Conservation (phyloP, 2,113 vertebrate species). For the Agapornis roseicollis region DNA sequence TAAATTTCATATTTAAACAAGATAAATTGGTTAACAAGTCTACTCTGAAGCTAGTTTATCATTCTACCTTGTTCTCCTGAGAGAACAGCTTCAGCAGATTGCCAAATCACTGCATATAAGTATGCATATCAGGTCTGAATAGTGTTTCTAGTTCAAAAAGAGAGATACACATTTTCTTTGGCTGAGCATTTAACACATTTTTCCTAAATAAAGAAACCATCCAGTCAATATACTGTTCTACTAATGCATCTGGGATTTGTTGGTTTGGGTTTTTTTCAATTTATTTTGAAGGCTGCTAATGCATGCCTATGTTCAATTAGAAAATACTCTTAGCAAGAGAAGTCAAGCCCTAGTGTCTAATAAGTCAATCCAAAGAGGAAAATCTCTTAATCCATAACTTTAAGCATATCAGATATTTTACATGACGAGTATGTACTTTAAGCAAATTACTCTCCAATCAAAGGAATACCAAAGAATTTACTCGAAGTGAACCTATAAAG, state of each 20-base stretch:
- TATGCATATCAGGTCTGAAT: neutral
- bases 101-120: neutral
- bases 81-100: neutral
- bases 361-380: neutral
- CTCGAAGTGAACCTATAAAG: neutral
- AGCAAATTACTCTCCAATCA: neutral
- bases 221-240: neutral
- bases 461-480: neutral
- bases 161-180: neutral
- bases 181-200: neutral
- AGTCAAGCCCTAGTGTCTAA: neutral
- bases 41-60: neutral
- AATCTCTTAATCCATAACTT: slow-evolving; percentile 31
- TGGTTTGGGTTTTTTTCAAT: neutral
- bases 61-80: neutral
- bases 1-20: neutral
- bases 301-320: slow-evolving; percentile 6
- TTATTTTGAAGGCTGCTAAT: neutral
- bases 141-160: neutral
- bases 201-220: neutral
- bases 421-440: neutral
- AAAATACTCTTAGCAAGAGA: slow-evolving; percentile 7
- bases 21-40: neutral
- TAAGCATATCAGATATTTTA: slow-evolving; percentile 12
- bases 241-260: neutral